Base-by-base conservation (phyloP, 2,113 vertebrate species). In the Psammodynastes pulverulentus region DNA sequence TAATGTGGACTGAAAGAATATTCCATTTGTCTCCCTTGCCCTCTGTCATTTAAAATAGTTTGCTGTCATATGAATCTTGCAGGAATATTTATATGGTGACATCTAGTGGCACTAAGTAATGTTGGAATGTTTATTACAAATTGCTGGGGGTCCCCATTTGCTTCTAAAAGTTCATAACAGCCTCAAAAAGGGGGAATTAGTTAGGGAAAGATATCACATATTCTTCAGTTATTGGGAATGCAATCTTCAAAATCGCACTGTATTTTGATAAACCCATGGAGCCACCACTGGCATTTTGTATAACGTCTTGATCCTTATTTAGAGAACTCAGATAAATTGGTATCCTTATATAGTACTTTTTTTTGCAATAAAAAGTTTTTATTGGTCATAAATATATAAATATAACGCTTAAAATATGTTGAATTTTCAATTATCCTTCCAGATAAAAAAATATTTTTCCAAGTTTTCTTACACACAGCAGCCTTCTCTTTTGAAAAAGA, bases 61-160 rank as follows among this genome's bases (percentile, higher is more conserved):
- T 93, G 53, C 52, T 92, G 90, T 39, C 26, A 84, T 23, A 92
- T 67, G 93, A 91, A 93, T 62, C 12, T 86, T 93, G 45, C 43
- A 93, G 92, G 62, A 90, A 85, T 96, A 96, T 92, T 96, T 96
- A 93, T 7, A 92, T 92, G 92, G 93, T 96, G 95, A 97, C 95
- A 97, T 79, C 95, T 96, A 95, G 95, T 96, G 93, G 95, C 9
- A 88, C 91, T 94, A 88, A 93, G 91, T 58, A 43, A 93, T 53
- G 34, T 51, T 54, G 26, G 86, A 94, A 94, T 88, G 1, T 49
- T 94, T 3, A 43, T 91, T 86, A 10, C 26, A 49, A 48, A n/a
- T 87, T 91, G 23, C 21, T 43, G 87, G n/a, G 21, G 13, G 79
- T 54, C 0, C 1, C 5, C 58, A 19, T 79, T 79, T 79, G 6